Percentiles rank a stretch among this genome's conserved stretches.
Conservation (phyloP, 2,797 vertebrate species). For the Monodelphis domestica region DNA sequence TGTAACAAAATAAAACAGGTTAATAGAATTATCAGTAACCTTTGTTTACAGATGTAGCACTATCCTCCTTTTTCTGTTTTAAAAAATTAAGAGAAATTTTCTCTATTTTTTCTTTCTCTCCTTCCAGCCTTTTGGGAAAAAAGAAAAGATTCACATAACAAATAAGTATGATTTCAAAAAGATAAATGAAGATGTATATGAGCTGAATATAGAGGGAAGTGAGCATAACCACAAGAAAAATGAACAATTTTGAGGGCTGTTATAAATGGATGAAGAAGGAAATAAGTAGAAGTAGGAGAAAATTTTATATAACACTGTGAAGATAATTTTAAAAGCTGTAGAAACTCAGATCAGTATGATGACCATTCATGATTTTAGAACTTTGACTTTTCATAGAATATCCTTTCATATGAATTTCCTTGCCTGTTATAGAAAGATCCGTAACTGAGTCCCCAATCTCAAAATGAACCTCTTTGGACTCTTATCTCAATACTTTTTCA, state of each 20-base stretch:
- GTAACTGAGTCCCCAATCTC: neutral
- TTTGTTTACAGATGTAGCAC: neutral
- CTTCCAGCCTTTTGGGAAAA: neutral
- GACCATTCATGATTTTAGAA: neutral
- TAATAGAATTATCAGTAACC: neutral
- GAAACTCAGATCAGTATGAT: neutral
- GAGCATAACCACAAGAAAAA: neutral
- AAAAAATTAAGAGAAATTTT: neutral
- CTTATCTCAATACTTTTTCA: slow-evolving; percentile 12
- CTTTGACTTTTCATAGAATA: neutral
- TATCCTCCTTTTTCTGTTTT: neutral
- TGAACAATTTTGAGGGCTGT: neutral
- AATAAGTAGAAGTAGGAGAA: neutral
- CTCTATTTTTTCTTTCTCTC: neutral
- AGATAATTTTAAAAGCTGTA: neutral
- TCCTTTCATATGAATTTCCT: neutral
- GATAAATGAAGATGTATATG: neutral
- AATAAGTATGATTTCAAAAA: neutral
- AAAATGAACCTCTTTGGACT: neutral
- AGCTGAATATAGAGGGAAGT: neutral
- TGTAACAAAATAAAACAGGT: neutral
- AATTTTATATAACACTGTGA: neutral
- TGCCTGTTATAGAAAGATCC: neutral
- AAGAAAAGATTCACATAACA: neutral
- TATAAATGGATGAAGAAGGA: neutral